These are phyloP conservation scores for Epizoanthus stellaris DNA, from an alignment of 92 coral and sea anemone genomes.

Conservation along the genomic window DNA sequence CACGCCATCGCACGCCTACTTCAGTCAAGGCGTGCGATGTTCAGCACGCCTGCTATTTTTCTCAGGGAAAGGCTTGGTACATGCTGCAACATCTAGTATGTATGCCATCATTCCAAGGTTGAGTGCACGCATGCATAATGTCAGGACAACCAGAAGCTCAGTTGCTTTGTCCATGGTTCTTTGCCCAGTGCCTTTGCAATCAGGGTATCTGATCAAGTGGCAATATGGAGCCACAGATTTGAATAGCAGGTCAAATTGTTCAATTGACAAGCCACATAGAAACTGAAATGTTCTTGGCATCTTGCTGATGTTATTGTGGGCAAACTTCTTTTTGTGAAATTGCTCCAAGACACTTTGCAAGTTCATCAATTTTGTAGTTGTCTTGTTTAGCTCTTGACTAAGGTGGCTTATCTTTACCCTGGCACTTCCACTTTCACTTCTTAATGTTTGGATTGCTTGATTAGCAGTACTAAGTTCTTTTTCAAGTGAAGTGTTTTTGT, in stretches of 20 bases:
- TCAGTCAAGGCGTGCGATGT: too few relatives aligned
- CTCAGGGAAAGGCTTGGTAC: too few relatives aligned
- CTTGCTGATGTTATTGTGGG: not conserved
- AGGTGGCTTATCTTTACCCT: constrained; percentile 3
- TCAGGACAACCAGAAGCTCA: constrained; percentile 8
- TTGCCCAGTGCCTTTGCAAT: too few relatives aligned
- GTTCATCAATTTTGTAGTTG: constrained; percentile 35
- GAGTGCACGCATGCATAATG: constrained; percentile 46
- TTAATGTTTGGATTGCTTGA: constrained; percentile 8
- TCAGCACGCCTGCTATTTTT: too few relatives aligned
- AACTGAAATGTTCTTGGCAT: constrained; percentile 20
- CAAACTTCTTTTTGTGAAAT: constrained; percentile 1
- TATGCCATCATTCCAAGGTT: constrained; percentile 34
- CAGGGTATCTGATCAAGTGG: too few relatives aligned
- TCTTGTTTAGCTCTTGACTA: constrained; percentile 25
- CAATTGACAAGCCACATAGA: constrained; percentile 38
- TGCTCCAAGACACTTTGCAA: not conserved
- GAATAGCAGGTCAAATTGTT: constrained; percentile 30
- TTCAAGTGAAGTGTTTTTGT: constrained; percentile 1
- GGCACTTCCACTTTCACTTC: constrained; percentile 29
- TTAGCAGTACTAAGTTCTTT: constrained; percentile 16
- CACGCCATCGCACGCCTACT: too few relatives aligned
- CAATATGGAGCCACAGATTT: constrained; percentile 12
- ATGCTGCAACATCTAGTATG: constrained; percentile 16
- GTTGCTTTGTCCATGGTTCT: too few relatives aligned